These are phyloP conservation scores for Hyposoter didymator DNA, from an alignment of 2,888 invertebrate species.

Conservation along the genomic window DNA sequence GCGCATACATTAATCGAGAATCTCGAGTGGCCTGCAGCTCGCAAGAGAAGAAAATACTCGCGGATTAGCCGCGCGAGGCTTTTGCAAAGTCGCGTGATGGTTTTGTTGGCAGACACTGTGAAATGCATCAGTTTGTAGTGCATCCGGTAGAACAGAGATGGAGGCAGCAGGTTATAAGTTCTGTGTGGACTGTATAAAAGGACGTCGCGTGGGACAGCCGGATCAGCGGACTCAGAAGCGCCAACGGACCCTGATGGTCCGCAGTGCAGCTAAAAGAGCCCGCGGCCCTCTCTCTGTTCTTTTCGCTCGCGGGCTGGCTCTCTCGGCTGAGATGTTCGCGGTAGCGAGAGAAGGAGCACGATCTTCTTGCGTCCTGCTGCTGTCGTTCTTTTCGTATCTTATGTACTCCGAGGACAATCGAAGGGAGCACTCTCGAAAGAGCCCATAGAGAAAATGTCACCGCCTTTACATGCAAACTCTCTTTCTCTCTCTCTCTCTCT, in stretches of 20 bases:
- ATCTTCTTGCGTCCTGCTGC: slow-evolving; percentile 56
- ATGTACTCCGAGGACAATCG: slow-evolving; percentile 67
- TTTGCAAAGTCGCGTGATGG: neutral
- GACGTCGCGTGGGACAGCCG: slow-evolving; percentile 33
- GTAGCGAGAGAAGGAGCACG: slow-evolving; percentile 51
- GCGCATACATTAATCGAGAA: slow-evolving; percentile 5
- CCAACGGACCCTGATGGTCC: slow-evolving; percentile 33
- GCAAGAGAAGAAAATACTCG: neutral
- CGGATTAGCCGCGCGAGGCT: neutral
- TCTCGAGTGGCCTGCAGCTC: neutral
- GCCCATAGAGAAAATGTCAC: slow-evolving; percentile 77
- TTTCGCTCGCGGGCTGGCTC: neutral
- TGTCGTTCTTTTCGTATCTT: slow-evolving; percentile 52
- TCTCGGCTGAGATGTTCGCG: slow-evolving; percentile 1
- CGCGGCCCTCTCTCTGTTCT: slow-evolving; percentile 21
- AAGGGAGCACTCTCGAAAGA: slow-evolving; percentile 67
- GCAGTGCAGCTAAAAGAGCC: slow-evolving; percentile 52
- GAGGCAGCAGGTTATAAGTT: slow-evolving; percentile 19
- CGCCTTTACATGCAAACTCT: slow-evolving; percentile 71
- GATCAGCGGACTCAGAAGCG: slow-evolving; percentile 47
- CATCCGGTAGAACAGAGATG: slow-evolving; percentile 4
- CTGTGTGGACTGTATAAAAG: slow-evolving; percentile 34
- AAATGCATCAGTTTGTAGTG: neutral
- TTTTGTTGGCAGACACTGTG: neutral
- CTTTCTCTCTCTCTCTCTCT: slow-evolving; percentile 30